Percentiles rank a stretch among this genome's conserved stretches.
phyloP scores from a whole-genome alignment of 2,113 vertebrate genomes.

The Myotis yumanensis region DNA sequence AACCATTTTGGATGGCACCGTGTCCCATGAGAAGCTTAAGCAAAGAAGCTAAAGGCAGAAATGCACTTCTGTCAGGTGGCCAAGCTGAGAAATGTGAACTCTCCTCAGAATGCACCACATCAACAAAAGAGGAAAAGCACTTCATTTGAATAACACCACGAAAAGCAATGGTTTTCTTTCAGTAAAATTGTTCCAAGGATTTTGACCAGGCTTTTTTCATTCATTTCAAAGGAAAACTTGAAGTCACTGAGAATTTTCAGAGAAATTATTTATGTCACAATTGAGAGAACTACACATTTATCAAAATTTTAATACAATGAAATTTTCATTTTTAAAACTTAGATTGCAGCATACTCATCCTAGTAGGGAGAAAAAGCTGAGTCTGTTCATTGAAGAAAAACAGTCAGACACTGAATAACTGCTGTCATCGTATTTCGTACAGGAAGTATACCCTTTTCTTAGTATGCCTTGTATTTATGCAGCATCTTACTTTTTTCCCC shows the following conservation, averaged over 20 bases:
- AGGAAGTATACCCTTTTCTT: background rate
- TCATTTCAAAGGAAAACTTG: conserved; percentile 37
- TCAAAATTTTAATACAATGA: conserved; percentile 5
- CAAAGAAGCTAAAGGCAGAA: background rate
- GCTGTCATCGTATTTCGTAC: background rate
- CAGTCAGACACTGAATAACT: background rate
- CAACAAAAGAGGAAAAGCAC: background rate
- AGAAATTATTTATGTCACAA: conserved; percentile 9
- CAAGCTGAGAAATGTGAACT: background rate
- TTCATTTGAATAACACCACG: background rate
- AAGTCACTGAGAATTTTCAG: conserved; percentile 30
- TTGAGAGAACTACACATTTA: background rate
- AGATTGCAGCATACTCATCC: background rate
- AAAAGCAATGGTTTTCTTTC: background rate
- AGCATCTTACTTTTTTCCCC: background rate
- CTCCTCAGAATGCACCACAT: background rate
- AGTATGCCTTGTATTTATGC: background rate
- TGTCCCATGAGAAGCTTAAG: conserved; percentile 17
- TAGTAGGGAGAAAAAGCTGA: background rate
- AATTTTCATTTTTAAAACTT: background rate
- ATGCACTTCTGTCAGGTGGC: background rate
- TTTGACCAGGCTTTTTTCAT: background rate
- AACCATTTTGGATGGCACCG: background rate
- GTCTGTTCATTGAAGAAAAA: background rate
- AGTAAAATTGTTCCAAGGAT: conserved; percentile 2